Evolutionary conservation across 2,113 vertebrate genomes (phyloP).

Genomic region (Zapornia atra): DNA sequence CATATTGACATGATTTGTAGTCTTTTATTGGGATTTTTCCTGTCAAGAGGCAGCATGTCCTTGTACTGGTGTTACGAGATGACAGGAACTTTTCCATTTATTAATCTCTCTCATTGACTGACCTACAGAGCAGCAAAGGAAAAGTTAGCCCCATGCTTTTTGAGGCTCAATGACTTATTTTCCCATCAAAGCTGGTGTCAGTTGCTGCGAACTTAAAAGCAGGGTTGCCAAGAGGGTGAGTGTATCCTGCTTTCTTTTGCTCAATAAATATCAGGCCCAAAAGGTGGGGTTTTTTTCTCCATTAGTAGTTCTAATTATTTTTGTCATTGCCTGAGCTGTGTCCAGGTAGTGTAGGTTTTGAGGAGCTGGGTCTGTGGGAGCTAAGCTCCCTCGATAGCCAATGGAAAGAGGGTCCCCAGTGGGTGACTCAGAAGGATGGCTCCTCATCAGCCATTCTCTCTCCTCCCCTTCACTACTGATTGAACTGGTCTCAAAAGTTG

Average conservation of each 20-base stretch:
- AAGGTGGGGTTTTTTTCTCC: neutral
- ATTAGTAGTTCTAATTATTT: neutral
- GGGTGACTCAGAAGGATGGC: neutral
- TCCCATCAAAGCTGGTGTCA: slow-evolving; percentile 35
- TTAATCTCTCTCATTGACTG: neutral
- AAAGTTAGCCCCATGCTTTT: neutral
- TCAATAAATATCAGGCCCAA: neutral
- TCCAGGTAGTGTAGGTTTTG: neutral
- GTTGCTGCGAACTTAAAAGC: neutral
- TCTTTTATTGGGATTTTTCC: neutral
- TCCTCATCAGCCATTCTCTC: neutral
- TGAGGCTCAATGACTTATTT: neutral
- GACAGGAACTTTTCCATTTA: slow-evolving; percentile 28
- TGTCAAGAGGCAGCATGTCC: neutral
- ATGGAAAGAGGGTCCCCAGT: neutral
- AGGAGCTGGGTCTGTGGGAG: neutral
- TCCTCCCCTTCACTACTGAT: neutral
- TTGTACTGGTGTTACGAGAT: neutral
- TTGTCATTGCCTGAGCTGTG: neutral
- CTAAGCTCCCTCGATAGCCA: neutral
- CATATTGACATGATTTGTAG: neutral
- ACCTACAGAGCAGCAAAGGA: neutral
- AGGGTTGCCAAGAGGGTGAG: neutral
- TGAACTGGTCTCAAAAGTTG: neutral
- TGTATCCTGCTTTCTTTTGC: neutral